Conservation (phyloP, 2,888 invertebrate genomes). For the Spodoptera littoralis region DNA sequence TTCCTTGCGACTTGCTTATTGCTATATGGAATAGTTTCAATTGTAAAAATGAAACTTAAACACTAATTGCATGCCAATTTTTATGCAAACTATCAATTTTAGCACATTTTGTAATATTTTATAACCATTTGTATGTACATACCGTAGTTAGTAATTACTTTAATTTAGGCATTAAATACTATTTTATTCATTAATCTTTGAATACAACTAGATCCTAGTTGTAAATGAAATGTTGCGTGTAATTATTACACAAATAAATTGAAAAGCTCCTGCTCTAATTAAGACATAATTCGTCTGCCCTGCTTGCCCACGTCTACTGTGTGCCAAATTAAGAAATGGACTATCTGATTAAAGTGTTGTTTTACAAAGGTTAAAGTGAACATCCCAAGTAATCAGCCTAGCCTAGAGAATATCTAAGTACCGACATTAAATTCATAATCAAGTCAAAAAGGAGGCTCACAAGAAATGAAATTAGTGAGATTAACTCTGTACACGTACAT, state of each 20-base stretch:
- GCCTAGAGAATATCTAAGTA: constrained; percentile 34
- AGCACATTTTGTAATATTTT: too few species aligned
- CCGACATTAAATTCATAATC: constrained; percentile 34
- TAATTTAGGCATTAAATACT: too few species aligned
- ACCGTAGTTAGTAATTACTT: too few species aligned
- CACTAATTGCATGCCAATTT: too few species aligned
- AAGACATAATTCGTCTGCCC: neutral
- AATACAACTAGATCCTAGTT: too few species aligned
- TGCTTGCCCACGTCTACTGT: constrained; percentile 14
- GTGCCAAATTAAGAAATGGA: constrained; percentile 39
- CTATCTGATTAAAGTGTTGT: constrained; percentile 19
- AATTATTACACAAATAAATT: too few species aligned
- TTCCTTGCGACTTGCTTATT: constrained; percentile 50
- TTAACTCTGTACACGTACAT: constrained; percentile 27
- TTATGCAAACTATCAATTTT: too few species aligned
- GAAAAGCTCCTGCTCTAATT: constrained; percentile 11
- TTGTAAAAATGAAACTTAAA: neutral
- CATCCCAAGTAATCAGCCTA: constrained; percentile 22
- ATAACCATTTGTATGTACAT: too few species aligned
- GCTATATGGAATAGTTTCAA: constrained; percentile 31
- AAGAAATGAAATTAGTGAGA: constrained; percentile 39
- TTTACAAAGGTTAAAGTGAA: constrained; percentile 12
- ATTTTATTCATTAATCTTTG: too few species aligned
- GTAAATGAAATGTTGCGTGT: too few species aligned
- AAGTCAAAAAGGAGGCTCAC: constrained; percentile 26